phyloP scores from a whole-genome alignment of 1,140 invertebrate genomes.

The Pogonomyrmex barbatus region DNA sequence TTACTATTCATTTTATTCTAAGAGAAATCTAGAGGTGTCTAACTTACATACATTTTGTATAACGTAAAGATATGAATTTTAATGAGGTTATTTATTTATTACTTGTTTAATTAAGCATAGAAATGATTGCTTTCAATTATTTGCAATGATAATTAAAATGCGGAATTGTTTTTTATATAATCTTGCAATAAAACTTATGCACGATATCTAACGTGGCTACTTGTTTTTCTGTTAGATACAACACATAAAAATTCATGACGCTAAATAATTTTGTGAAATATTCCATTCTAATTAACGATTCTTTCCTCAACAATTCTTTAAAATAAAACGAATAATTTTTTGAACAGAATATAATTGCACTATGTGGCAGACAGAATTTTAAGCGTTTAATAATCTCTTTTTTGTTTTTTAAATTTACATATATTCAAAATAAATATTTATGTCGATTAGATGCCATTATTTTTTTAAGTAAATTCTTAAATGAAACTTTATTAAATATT shows the following conservation, averaged over 20 bases:
- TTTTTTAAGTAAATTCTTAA: neutral
- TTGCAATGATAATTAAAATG: constrained; percentile 2
- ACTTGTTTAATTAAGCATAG: constrained; percentile 21
- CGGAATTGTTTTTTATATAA: neutral
- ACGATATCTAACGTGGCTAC: neutral
- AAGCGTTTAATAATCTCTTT: too few relatives aligned
- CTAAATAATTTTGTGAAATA: neutral
- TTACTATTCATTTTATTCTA: neutral
- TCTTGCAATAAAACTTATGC: neutral
- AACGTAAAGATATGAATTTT: constrained; percentile 1
- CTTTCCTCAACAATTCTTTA: neutral
- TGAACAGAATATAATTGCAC: neutral
- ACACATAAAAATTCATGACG: neutral
- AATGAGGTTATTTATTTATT: constrained; percentile 34
- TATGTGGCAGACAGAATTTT: too few relatives aligned
- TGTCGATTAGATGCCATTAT: too few relatives aligned
- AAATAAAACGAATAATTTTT: neutral
- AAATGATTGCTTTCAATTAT: constrained; percentile 19
- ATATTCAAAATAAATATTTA: too few relatives aligned
- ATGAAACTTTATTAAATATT: constrained; percentile 14
- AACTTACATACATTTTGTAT: neutral
- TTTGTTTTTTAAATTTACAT: too few relatives aligned
- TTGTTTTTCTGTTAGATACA: neutral
- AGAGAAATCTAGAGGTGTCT: neutral
- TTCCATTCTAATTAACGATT: neutral